Conservation (phyloP, 2,113 vertebrate genomes). For the Bettongia penicillata region DNA sequence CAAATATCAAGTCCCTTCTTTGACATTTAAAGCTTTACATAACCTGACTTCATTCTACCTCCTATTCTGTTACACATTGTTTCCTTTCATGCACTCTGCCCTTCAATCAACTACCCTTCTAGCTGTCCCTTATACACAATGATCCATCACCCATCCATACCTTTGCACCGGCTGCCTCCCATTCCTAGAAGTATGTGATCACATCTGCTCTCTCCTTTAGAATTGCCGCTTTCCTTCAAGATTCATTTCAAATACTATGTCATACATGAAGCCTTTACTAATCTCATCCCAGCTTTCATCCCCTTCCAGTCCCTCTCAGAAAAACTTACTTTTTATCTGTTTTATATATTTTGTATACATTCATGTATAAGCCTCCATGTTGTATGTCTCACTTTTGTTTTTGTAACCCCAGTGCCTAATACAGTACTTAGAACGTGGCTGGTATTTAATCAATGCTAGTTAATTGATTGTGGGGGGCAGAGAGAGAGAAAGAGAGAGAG, state of each 20-base stretch:
- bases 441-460: too few relatives aligned
- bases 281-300: neutral
- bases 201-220: neutral
- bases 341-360: too few relatives aligned
- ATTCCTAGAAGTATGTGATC: neutral
- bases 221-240: neutral
- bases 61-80: neutral
- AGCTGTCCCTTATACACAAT: neutral
- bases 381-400: too few relatives aligned
- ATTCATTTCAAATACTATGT: neutral
- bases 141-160: neutral
- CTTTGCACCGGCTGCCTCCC: neutral
- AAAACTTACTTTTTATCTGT: too few relatives aligned
- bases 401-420: too few relatives aligned
- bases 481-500: too few relatives aligned
- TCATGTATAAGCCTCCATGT: too few relatives aligned
- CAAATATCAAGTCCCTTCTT: neutral
- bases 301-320: neutral
- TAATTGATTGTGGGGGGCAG: too few relatives aligned
- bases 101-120: neutral
- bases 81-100: neutral
- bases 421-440: too few relatives aligned
- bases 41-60: neutral
- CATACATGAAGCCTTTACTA: neutral
- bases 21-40: neutral